phyloP scores from a whole-genome alignment of 2,797 vertebrate species.

The Melopsittacus undulatus region DNA sequence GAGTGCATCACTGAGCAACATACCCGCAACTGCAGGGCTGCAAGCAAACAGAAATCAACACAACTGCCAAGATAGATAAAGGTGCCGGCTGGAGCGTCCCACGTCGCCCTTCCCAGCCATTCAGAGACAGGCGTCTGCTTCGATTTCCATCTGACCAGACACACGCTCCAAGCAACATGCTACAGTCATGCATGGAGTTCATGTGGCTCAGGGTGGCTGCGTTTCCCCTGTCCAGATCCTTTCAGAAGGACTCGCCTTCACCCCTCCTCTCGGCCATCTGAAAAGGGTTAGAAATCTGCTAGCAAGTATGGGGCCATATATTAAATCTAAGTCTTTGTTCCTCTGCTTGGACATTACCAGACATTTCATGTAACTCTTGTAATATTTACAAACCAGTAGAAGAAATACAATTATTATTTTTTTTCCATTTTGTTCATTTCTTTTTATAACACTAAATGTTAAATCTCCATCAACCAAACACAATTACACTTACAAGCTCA shows the following conservation, averaged over 20 bases:
- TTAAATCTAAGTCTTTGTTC: constrained; percentile 60
- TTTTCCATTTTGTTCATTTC: constrained; percentile 22
- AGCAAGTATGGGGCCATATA: constrained; percentile 60
- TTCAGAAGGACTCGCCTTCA: constrained; percentile 26
- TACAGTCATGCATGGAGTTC: constrained; percentile 18
- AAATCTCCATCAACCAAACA: constrained; percentile 70
- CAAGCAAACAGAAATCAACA: constrained; percentile 36
- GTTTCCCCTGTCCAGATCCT: background rate
- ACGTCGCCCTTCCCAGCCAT: background rate
- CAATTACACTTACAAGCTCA: constrained; percentile 67
- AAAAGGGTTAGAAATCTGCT: constrained; percentile 68
- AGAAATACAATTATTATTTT: constrained; percentile 56
- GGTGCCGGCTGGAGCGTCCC: constrained; percentile 40
- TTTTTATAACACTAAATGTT: constrained; percentile 72
- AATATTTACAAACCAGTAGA: constrained; percentile 74
- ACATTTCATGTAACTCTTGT: constrained; percentile 61
- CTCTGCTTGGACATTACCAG: constrained; percentile 65
- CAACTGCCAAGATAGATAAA: constrained; percentile 39
- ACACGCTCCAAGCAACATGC: constrained; percentile 54
- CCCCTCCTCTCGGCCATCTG: constrained; percentile 9
- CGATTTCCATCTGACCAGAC: constrained; percentile 60
- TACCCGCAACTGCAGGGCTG: background rate
- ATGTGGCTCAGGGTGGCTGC: background rate
- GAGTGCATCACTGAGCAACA: constrained; percentile 32
- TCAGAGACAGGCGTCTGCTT: constrained; percentile 48